These are phyloP conservation scores for Phenacoccus solenopsis DNA, from an alignment of 1,140 invertebrate species.

Conservation along the genomic window DNA sequence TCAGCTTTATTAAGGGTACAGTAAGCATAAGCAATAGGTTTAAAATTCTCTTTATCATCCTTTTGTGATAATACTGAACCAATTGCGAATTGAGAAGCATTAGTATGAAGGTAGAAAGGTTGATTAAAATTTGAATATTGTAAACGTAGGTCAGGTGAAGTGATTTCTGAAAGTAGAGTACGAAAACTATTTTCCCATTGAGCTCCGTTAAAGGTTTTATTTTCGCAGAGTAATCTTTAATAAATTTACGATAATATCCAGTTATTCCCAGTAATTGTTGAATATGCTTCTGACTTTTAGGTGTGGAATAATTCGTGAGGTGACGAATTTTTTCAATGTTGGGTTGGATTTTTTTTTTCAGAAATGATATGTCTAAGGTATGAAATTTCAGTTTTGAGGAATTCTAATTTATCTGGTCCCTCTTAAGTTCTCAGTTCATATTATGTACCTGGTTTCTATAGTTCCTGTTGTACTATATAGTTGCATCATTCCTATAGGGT, in stretches of 20 bases:
- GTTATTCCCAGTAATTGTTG: conserved; percentile 31
- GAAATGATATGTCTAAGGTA: conserved; percentile 19
- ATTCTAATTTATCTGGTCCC: not conserved
- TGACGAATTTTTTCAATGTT: conserved; percentile 24
- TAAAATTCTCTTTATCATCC: not conserved
- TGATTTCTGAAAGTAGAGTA: conserved; percentile 29
- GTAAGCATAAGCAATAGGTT: conserved; percentile 28
- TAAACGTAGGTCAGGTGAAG: conserved; percentile 25
- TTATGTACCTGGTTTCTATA: too few relatives aligned
- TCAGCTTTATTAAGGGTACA: conserved; percentile 29
- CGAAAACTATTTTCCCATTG: not conserved
- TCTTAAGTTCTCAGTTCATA: too few relatives aligned
- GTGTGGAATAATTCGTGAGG: conserved; percentile 32
- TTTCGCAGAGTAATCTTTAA: conserved; percentile 28
- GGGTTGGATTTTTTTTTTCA: not conserved
- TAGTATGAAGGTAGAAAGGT: conserved; percentile 30
- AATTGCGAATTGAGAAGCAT: conserved; percentile 22
- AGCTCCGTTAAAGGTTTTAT: conserved; percentile 30
- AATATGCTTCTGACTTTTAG: conserved; percentile 29
- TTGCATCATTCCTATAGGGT: too few relatives aligned
- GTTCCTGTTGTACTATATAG: too few relatives aligned
- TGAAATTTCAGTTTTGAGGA: not conserved
- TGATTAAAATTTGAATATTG: conserved; percentile 32
- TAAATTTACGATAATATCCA: conserved; percentile 32
- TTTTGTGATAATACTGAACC: conserved; percentile 22